Conservation (phyloP, 2,113 vertebrate species). For the Pandion haliaetus region DNA sequence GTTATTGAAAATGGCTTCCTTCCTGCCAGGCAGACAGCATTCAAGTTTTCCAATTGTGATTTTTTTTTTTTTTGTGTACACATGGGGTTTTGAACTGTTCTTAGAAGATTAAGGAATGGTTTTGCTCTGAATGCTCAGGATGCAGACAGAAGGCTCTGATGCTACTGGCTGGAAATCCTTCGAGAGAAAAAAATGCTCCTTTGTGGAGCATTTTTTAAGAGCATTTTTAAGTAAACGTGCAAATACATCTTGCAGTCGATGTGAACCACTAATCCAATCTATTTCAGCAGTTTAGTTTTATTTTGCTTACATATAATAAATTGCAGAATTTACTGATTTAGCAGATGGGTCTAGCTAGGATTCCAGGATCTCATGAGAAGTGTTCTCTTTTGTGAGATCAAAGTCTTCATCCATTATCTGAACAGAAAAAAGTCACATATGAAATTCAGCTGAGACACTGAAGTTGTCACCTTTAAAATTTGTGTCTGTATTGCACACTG, state of each 20-base stretch:
- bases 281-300: not conserved
- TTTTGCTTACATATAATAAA: not conserved
- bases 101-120: slow-evolving; percentile 33
- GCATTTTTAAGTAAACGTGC: not conserved
- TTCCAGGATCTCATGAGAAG: not conserved
- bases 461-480: not conserved
- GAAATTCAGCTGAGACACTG: not conserved
- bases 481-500: not conserved
- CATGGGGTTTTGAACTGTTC: not conserved
- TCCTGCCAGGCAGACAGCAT: slow-evolving; percentile 26
- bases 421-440: not conserved
- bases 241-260: not conserved
- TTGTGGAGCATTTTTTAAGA: not conserved
- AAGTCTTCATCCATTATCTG: not conserved
- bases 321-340: not conserved
- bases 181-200: not conserved
- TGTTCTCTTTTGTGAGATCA: not conserved
- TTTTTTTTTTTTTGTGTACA: slow-evolving; percentile 7
- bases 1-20: slow-evolving; percentile 46
- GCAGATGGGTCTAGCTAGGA: not conserved
- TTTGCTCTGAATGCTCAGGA: slow-evolving; percentile 10
- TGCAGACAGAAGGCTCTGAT: not conserved
- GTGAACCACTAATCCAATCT: fast-evolving
- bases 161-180: slow-evolving; percentile 8
- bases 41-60: slow-evolving; percentile 46